A percentile compares a stretch with the other conserved stretches of the same genome.
phyloP scores from a whole-genome alignment of 92 coral and sea anemone genomes.

The Epizoanthus illoricatus region DNA sequence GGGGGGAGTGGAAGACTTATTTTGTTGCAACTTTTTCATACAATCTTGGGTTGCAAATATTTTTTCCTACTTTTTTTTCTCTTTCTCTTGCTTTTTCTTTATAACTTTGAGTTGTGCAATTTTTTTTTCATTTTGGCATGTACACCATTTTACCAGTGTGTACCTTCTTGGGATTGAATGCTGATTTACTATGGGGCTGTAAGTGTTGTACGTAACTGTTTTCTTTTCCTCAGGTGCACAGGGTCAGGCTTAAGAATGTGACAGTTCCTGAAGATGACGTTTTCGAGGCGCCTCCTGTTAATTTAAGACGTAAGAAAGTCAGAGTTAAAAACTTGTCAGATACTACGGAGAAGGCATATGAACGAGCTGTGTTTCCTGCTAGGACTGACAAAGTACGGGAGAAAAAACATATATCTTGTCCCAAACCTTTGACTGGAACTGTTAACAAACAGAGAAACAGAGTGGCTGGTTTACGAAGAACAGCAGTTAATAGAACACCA shows the following conservation, averaged over 20 bases:
- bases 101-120: too few relatives aligned
- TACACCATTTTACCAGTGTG: too few relatives aligned
- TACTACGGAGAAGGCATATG: background rate
- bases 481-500: background rate
- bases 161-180: too few relatives aligned
- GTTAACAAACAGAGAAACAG: background rate
- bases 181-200: too few relatives aligned
- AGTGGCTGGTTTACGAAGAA: background rate
- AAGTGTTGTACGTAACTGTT: background rate
- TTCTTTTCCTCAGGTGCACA: constrained; percentile 1
- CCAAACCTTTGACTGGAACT: background rate
- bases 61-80: too few relatives aligned
- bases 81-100: too few relatives aligned
- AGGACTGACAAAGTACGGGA: background rate
- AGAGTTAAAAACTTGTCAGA: constrained; percentile 29
- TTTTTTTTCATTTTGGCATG: too few relatives aligned
- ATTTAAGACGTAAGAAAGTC: constrained; percentile 3
- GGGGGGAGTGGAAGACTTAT: too few relatives aligned
- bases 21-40: too few relatives aligned
- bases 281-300: background rate
- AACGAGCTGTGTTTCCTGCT: constrained; percentile 14
- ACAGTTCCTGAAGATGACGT: constrained; percentile 28
- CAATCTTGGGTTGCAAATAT: too few relatives aligned
- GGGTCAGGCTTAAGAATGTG: constrained; percentile 46
- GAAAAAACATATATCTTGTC: background rate